Evolutionary conservation across 2,113 vertebrate species (phyloP).

Genomic region (Thalassoma bifasciatum): DNA sequence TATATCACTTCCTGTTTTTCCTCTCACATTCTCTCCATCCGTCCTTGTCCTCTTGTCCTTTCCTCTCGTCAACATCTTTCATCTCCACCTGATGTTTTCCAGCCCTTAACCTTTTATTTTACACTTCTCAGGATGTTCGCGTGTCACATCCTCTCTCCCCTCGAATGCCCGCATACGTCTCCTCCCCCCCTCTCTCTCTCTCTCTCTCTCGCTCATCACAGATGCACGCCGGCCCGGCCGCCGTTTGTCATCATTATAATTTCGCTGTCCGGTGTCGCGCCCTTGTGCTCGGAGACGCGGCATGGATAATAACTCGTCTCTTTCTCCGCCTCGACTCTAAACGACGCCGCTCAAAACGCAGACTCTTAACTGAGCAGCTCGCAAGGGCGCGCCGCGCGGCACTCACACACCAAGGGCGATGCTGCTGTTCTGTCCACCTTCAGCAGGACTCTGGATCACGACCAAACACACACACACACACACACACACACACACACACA

Average conservation of each 20-base stretch:
- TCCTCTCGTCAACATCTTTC: not conserved
- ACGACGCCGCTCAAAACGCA: not conserved
- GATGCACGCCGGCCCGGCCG: slow-evolving; percentile 46
- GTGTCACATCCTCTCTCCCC: not conserved
- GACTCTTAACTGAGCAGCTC: slow-evolving; percentile 22
- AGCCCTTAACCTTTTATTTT: too few species aligned
- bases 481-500: not conserved
- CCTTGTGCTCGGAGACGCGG: slow-evolving; percentile 65
- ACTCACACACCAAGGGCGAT: slow-evolving; percentile 48
- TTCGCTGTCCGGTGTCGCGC: slow-evolving; percentile 33
- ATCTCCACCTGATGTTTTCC: too few species aligned
- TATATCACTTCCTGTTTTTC: too few species aligned
- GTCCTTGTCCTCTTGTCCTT: not conserved
- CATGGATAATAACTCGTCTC: slow-evolving; percentile 57
- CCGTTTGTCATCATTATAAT: slow-evolving; percentile 70
- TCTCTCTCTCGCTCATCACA: slow-evolving; percentile 40
- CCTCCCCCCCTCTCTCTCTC: too few species aligned
- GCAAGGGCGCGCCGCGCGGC: slow-evolving; percentile 1
- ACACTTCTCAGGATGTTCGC: not conserved
- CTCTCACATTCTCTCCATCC: too few species aligned
- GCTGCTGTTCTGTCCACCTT: not conserved
- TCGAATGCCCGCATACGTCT: not conserved
- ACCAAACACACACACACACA: slow-evolving; percentile 20
- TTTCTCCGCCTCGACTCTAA: slow-evolving; percentile 37
- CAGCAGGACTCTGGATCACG: too few species aligned